These are phyloP conservation scores for Centruroides sculpturatus DNA, from an alignment of 1,140 invertebrate genomes.

Conservation along the genomic window DNA sequence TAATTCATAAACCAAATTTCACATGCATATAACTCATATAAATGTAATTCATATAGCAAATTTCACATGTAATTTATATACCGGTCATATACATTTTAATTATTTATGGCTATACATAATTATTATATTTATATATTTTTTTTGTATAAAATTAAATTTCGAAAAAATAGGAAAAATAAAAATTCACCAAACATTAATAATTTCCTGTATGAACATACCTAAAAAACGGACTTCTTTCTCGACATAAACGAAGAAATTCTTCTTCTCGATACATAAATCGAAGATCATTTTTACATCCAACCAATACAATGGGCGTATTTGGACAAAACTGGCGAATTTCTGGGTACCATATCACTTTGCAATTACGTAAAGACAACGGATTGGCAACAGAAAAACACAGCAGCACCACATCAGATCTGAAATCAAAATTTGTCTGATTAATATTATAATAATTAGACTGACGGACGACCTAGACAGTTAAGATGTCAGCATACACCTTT, in stretches of 20 bases:
- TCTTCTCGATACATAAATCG: constrained; percentile 87
- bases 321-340: constrained; percentile 87
- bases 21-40: too few species aligned
- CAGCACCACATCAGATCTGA: constrained; percentile 66
- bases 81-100: too few species aligned
- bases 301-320: constrained; percentile 78
- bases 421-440: constrained; percentile 13
- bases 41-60: too few species aligned
- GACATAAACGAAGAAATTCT: constrained; percentile 72
- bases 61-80: too few species aligned
- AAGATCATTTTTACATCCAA: constrained; percentile 91
- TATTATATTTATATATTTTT: too few species aligned
- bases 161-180: neutral
- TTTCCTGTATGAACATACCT: constrained; percentile 42
- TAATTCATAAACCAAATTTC: too few species aligned
- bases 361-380: constrained; percentile 83
- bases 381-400: constrained; percentile 90
- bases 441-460: too few species aligned
- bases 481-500: too few species aligned
- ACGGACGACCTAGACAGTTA: too few species aligned
- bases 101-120: too few species aligned
- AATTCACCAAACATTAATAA: neutral
- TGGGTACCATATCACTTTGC: constrained; percentile 90
- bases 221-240: constrained; percentile 75
- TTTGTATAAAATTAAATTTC: too few species aligned